Evolutionary conservation across 2,888 invertebrate genomes (phyloP).

Genomic region (Stomorhina lunata): DNA sequence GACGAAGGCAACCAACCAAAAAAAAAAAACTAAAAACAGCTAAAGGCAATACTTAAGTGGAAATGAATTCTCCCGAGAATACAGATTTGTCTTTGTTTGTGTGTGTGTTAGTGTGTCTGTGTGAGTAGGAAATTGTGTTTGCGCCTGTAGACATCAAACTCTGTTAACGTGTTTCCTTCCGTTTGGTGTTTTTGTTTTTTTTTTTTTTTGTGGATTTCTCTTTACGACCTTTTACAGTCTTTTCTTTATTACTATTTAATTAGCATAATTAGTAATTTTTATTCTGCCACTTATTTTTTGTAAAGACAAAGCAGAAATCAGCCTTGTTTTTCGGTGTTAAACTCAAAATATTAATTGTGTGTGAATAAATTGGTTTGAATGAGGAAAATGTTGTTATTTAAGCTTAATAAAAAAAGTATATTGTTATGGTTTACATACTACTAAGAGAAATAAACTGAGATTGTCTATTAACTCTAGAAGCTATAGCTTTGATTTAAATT

Average conservation of each 20-base stretch:
- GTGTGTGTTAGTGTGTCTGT: too few species aligned
- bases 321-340: neutral
- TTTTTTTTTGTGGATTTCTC: neutral
- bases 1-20: neutral
- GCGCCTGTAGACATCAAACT: neutral
- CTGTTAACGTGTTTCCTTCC: neutral
- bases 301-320: neutral
- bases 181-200: neutral
- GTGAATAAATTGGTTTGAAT: too few species aligned
- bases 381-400: too few species aligned
- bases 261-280: neutral
- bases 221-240: neutral
- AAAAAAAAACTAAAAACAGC: neutral
- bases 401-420: too few species aligned
- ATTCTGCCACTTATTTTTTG: neutral
- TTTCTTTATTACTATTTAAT: neutral
- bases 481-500: too few species aligned
- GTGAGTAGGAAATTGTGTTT: neutral
- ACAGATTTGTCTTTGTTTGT: too few species aligned
- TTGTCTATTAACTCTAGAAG: too few species aligned
- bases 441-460: too few species aligned
- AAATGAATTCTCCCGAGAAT: too few species aligned
- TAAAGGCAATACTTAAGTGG: neutral
- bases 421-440: too few species aligned
- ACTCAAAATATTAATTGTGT: neutral